phyloP scores from a whole-genome alignment of 2,888 invertebrate species.

The Lucinisca nassula region DNA sequence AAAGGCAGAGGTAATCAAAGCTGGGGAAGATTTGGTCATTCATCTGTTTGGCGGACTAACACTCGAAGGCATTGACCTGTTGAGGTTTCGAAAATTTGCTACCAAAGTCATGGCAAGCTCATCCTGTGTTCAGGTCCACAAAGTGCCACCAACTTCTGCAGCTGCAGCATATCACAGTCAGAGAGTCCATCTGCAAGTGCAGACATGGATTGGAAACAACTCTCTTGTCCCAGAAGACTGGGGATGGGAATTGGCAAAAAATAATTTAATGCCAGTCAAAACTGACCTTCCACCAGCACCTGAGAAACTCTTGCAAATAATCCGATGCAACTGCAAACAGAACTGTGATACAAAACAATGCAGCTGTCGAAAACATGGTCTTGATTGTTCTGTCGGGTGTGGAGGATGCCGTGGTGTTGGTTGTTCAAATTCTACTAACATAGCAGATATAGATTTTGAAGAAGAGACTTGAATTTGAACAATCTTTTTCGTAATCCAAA shows the following conservation, averaged over 20 bases:
- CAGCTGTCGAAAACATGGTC: slow-evolving; percentile 67
- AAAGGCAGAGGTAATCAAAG: background rate
- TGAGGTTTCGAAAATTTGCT: background rate
- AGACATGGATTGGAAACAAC: slow-evolving; percentile 57
- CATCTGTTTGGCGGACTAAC: background rate
- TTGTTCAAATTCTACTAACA: slow-evolving; percentile 33
- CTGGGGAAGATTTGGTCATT: background rate
- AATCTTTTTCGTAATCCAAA: no score
- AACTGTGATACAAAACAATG: slow-evolving; percentile 62
- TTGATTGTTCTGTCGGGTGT: slow-evolving; percentile 55
- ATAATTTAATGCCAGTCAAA: slow-evolving; percentile 38
- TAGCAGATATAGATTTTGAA: background rate
- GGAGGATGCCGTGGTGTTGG: slow-evolving; percentile 56
- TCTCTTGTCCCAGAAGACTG: slow-evolving; percentile 54
- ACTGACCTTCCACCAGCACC: slow-evolving; percentile 61
- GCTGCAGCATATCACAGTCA: slow-evolving; percentile 67
- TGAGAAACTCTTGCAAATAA: slow-evolving; percentile 48
- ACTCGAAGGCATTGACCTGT: slow-evolving; percentile 1
- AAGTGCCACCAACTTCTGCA: slow-evolving; percentile 25
- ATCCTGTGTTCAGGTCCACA: background rate
- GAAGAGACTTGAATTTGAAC: no score
- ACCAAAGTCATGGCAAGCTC: background rate
- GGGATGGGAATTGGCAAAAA: slow-evolving; percentile 58
- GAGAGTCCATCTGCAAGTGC: slow-evolving; percentile 68
- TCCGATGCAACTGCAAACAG: slow-evolving; percentile 60